These are phyloP conservation scores for Aricia artaxerxes DNA, from an alignment of 2,888 invertebrate species.

Conservation along the genomic window DNA sequence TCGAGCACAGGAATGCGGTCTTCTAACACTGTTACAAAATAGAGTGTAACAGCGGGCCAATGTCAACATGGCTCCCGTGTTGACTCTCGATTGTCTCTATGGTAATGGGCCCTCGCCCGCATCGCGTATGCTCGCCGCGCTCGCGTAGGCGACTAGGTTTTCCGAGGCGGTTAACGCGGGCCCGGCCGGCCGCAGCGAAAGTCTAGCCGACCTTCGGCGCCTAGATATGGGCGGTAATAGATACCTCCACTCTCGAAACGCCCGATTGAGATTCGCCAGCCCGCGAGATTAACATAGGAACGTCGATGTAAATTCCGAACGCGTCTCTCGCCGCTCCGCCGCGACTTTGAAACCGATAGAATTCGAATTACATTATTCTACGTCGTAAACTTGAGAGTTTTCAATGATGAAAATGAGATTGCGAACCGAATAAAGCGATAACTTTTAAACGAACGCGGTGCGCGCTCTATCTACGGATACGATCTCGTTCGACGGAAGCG, in stretches of 20 bases:
- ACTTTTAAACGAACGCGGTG: slow-evolving; percentile 30
- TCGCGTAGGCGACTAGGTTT: slow-evolving; percentile 74
- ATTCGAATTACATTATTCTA: slow-evolving; percentile 15
- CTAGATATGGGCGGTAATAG: slow-evolving; percentile 71
- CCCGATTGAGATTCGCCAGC: slow-evolving; percentile 59
- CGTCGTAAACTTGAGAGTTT: slow-evolving; percentile 1
- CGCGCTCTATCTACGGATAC: slow-evolving; percentile 47
- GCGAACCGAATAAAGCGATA: slow-evolving; percentile 32
- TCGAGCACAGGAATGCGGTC: slow-evolving; percentile 68
- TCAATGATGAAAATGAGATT: slow-evolving; percentile 28
- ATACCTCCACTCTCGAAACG: slow-evolving; percentile 61
- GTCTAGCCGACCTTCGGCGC: slow-evolving; percentile 74
- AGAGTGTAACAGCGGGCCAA: slow-evolving; percentile 71
- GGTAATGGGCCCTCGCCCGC: slow-evolving; percentile 60
- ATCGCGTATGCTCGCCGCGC: slow-evolving; percentile 54
- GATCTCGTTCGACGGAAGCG: slow-evolving; percentile 48
- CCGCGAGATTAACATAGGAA: slow-evolving; percentile 32
- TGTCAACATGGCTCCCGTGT: slow-evolving; percentile 68
- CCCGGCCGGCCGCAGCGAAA: slow-evolving; percentile 65
- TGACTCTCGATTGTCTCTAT: slow-evolving; percentile 55
- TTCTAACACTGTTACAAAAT: slow-evolving; percentile 75
- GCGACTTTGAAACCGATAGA: slow-evolving; percentile 26
- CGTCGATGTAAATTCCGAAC: slow-evolving; percentile 30
- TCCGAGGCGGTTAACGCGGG: slow-evolving; percentile 63
- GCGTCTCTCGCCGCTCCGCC: not conserved